Conservation (phyloP, 2,888 invertebrate species). For the Teleiodes luculella region DNA sequence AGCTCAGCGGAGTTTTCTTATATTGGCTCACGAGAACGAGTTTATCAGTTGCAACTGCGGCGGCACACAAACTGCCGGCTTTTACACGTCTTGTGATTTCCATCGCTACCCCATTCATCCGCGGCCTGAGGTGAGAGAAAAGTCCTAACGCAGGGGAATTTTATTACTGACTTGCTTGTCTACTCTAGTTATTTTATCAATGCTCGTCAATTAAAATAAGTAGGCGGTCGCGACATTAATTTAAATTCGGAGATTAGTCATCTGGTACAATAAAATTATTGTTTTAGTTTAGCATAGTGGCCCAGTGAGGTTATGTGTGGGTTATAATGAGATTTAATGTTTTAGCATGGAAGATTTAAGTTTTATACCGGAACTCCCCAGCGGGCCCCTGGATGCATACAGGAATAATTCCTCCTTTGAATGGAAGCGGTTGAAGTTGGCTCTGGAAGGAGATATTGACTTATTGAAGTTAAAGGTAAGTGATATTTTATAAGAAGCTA, state of each 20-base stretch:
- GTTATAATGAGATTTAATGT: constrained; percentile 33
- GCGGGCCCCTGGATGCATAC: constrained; percentile 88
- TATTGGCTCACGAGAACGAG: constrained; percentile 26
- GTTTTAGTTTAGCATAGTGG: neutral
- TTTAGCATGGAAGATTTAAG: constrained; percentile 74
- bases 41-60: constrained; percentile 34
- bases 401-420: constrained; percentile 89
- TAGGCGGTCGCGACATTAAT: constrained; percentile 29
- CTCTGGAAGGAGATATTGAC: constrained; percentile 87
- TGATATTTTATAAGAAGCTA: constrained; percentile 12
- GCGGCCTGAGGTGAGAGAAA: constrained; percentile 40
- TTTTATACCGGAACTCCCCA: constrained; percentile 83
- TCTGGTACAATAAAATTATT: constrained; percentile 25
- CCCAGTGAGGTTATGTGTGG: constrained; percentile 17
- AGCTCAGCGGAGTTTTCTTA: constrained; percentile 30
- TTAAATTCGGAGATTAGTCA: constrained; percentile 39
- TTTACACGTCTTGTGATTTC: constrained; percentile 21
- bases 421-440: constrained; percentile 90
- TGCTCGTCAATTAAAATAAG: constrained; percentile 36
- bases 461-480: constrained; percentile 87
- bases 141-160: constrained; percentile 19
- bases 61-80: constrained; percentile 29
- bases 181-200: constrained; percentile 29
- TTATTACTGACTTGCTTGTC: constrained; percentile 26
- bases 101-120: constrained; percentile 30